A percentile compares a stretch with the other conserved stretches of the same genome.
Evolutionary conservation across 2,888 invertebrate species (phyloP).

Genomic region (Aphidoletes aphidimyza): DNA sequence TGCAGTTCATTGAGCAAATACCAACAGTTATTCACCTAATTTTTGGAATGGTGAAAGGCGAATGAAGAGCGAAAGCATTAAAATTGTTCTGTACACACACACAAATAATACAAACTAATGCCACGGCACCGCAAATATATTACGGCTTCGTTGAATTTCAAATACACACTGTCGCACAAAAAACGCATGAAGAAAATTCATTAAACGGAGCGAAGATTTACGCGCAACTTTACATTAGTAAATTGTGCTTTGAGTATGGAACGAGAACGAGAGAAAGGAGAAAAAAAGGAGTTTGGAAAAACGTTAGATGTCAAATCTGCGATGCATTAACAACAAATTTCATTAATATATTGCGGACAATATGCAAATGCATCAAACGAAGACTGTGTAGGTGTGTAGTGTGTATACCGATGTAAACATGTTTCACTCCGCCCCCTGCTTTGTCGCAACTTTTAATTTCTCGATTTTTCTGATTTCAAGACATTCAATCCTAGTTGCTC

Average conservation of each 20-base stretch:
- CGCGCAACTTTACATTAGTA: no score
- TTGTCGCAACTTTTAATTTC: no score
- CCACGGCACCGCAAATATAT: background rate
- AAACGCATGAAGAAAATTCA: background rate
- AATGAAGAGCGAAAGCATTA: background rate
- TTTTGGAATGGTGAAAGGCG: background rate
- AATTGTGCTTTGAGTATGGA: no score
- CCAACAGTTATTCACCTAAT: conserved; percentile 50
- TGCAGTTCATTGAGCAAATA: conserved; percentile 26
- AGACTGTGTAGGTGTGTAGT: background rate
- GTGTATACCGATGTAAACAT: no score
- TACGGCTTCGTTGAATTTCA: conserved; percentile 34
- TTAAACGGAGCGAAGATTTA: no score
- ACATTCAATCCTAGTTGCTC: no score
- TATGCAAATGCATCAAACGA: background rate
- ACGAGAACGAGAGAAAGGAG: no score
- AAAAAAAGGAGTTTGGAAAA: background rate
- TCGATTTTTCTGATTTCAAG: conserved; percentile 9
- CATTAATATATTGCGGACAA: conserved; percentile 40
- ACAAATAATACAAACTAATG: background rate
- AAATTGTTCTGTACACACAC: background rate
- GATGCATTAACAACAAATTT: conserved; percentile 25
- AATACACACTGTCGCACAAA: background rate
- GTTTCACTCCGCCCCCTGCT: no score
- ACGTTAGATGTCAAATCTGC: background rate